These are phyloP conservation scores for Pammene fasciana DNA, from an alignment of 2,888 invertebrate genomes.

Conservation along the genomic window DNA sequence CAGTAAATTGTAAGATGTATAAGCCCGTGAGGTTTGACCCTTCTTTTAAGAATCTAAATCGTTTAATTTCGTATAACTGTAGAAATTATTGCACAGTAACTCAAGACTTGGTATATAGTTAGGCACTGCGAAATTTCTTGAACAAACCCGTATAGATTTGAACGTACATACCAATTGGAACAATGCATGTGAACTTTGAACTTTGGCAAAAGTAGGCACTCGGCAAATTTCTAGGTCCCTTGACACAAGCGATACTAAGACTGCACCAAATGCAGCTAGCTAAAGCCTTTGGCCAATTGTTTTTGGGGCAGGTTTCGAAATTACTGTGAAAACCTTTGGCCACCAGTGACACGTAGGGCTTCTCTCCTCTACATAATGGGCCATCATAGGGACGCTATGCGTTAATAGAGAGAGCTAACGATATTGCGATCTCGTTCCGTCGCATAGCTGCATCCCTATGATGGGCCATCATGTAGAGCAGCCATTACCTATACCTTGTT, in stretches of 20 bases:
- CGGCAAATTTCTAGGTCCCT: slow-evolving; percentile 17
- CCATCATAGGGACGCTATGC: not conserved
- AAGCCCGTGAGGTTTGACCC: not conserved
- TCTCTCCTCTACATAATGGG: no score
- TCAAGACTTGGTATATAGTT: no score
- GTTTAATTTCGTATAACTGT: not conserved
- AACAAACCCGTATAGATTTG: not conserved
- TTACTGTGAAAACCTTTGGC: not conserved
- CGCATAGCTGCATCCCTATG: no score
- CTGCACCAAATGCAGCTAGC: slow-evolving; percentile 13
- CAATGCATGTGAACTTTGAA: slow-evolving; percentile 3
- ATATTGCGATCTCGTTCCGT: no score
- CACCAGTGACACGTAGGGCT: not conserved
- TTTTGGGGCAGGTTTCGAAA: not conserved
- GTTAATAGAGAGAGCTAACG: no score
- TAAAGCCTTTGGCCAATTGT: slow-evolving; percentile 28
- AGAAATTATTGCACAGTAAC: not conserved
- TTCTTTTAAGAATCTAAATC: not conserved
- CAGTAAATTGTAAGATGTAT: not conserved
- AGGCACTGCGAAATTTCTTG: not conserved
- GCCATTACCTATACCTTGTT: not conserved
- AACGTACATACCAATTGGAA: slow-evolving; percentile 1
- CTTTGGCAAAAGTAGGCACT: slow-evolving; percentile 19
- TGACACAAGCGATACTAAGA: not conserved
- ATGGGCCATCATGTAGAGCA: no score